Evolutionary conservation across 1,140 invertebrate genomes (phyloP).

Genomic region (Atta colombica): DNA sequence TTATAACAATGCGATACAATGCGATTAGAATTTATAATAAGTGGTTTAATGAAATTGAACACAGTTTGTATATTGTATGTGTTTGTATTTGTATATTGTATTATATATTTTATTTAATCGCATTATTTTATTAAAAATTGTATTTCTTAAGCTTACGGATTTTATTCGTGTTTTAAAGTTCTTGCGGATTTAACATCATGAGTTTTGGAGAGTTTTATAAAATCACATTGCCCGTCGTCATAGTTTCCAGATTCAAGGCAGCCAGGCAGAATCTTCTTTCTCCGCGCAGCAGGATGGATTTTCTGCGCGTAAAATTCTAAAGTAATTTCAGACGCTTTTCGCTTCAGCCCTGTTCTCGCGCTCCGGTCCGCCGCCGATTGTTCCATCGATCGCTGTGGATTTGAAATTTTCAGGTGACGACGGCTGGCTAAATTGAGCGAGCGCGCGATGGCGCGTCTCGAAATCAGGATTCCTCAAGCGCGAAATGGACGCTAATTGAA

Average conservation of each 20-base stretch:
- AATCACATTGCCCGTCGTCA: constrained; percentile 25
- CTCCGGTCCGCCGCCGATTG: constrained; percentile 40
- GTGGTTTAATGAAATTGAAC: background rate
- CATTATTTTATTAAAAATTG: background rate
- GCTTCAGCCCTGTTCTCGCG: background rate
- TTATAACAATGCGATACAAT: background rate
- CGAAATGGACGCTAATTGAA: constrained; percentile 79
- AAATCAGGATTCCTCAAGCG: constrained; percentile 64
- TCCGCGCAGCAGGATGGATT: constrained; percentile 19
- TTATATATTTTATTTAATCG: background rate
- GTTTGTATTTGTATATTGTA: no score
- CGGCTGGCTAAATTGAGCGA: constrained; percentile 60
- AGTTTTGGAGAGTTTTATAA: constrained; percentile 12
- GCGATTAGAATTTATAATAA: background rate
- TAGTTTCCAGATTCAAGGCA: constrained; percentile 5
- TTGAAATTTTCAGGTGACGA: constrained; percentile 60
- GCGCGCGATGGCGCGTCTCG: constrained; percentile 39
- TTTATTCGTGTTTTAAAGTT: background rate
- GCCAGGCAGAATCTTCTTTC: constrained; percentile 8
- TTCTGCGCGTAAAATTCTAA: constrained; percentile 56
- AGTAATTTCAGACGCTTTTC: constrained; percentile 46
- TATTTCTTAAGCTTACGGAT: background rate
- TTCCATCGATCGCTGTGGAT: constrained; percentile 59
- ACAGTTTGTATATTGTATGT: no score
- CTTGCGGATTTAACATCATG: background rate